Evolutionary conservation across 92 coral and sea anemone species (phyloP).

Genomic region (Parazoanthus darwini): DNA sequence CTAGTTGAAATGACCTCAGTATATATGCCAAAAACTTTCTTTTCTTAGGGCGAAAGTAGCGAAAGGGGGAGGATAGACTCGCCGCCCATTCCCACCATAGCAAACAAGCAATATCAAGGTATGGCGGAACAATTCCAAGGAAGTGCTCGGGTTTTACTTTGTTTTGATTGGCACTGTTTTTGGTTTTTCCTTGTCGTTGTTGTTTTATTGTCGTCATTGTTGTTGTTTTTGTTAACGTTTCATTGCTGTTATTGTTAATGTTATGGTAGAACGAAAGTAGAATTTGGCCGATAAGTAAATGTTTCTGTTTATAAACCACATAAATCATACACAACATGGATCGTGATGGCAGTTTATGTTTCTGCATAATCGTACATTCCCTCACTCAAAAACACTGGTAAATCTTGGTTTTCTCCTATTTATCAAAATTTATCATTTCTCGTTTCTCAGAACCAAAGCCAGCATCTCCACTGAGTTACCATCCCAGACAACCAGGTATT

Average conservation of each 20-base stretch:
- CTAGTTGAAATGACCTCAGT: too few species aligned
- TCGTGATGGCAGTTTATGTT: too few species aligned
- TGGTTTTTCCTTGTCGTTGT: not conserved
- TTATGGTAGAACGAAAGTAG: too few species aligned
- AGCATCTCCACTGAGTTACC: slow-evolving; percentile 8
- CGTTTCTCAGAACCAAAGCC: slow-evolving; percentile 29
- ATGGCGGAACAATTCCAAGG: not conserved
- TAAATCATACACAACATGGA: too few species aligned
- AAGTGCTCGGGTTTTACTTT: not conserved
- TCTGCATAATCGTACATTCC: too few species aligned
- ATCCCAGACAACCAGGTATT: slow-evolving; percentile 16
- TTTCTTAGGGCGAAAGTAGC: not conserved
- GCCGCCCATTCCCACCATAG: slow-evolving; percentile 22
- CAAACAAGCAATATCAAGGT: slow-evolving; percentile 26
- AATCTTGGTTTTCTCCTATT: not conserved
- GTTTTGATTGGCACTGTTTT: not conserved
- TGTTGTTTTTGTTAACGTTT: too few species aligned
- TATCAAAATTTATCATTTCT: not conserved
- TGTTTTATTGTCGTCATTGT: not conserved
- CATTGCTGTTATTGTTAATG: too few species aligned
- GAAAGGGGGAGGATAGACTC: not conserved
- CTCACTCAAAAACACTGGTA: not conserved
- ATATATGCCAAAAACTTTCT: not conserved
- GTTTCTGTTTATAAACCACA: too few species aligned
- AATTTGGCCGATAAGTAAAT: too few species aligned